A percentile compares a stretch with the other conserved stretches of the same genome.
Conservation (phyloP, 2,797 vertebrate genomes). For the Neosilurus hyrtlii region DNA sequence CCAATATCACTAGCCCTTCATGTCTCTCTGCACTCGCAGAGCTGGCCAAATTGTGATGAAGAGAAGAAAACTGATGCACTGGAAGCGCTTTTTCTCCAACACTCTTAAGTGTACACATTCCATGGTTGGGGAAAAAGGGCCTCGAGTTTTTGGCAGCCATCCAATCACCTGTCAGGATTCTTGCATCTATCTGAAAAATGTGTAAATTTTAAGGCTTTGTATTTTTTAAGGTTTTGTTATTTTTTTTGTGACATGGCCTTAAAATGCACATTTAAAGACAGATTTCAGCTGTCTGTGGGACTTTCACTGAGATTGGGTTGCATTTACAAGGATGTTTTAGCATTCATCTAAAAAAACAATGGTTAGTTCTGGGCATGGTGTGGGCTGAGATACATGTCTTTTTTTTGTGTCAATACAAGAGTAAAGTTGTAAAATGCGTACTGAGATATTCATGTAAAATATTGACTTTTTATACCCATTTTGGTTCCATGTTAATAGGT, state of each 20-base stretch:
- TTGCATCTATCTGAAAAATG: not conserved
- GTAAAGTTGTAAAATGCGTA: not conserved
- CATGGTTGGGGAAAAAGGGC: constrained; percentile 36
- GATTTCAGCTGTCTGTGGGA: not conserved
- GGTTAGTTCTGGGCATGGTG: not conserved
- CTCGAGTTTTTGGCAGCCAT: not conserved
- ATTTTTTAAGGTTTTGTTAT: too few relatives aligned
- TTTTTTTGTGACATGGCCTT: not conserved
- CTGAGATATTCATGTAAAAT: not conserved
- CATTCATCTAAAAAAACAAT: not conserved
- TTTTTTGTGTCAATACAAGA: not conserved
- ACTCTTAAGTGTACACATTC: constrained; percentile 39
- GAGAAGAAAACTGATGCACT: constrained; percentile 57
- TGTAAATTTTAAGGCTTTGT: not conserved
- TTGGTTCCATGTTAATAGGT: not conserved
- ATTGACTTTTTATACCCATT: not conserved
- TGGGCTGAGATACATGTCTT: not conserved
- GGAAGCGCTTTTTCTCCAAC: constrained; percentile 45
- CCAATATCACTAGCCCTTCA: constrained; percentile 11
- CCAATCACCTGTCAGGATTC: constrained; percentile 8
- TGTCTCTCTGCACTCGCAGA: constrained; percentile 31
- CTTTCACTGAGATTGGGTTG: not conserved
- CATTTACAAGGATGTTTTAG: not conserved
- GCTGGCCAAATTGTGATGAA: constrained; percentile 62
- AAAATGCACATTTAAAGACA: not conserved